Conservation (phyloP, 2,113 vertebrate species). For the Tragelaphus buxtoni region DNA sequence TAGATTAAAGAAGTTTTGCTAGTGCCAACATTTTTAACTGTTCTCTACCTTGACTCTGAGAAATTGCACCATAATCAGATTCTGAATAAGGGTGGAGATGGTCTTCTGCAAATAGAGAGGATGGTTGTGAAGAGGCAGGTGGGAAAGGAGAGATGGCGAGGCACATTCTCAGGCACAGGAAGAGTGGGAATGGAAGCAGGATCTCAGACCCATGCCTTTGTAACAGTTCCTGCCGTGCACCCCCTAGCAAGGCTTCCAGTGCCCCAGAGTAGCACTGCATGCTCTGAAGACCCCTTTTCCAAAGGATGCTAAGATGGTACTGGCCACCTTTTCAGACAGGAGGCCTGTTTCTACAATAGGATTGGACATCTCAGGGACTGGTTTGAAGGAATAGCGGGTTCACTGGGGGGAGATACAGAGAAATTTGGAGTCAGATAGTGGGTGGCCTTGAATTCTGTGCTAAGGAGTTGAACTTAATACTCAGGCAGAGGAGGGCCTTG, state of each 20-base stretch:
- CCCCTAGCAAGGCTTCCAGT: not conserved
- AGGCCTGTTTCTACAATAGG: not conserved
- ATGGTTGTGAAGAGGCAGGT: not conserved
- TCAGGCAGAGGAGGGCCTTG: not conserved
- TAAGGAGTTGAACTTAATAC: not conserved
- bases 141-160: not conserved
- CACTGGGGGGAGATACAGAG: not conserved
- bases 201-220: not conserved
- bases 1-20: not conserved
- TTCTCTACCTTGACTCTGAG: not conserved
- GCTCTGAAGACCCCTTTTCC: not conserved
- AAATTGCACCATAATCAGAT: not conserved
- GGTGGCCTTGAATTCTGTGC: not conserved
- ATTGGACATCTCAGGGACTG: not conserved
- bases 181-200: not conserved
- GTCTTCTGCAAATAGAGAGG: not conserved
- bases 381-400: not conserved
- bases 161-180: not conserved
- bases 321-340: not conserved
- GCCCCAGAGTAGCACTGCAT: not conserved
- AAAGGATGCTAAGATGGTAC: not conserved
- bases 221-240: not conserved
- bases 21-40: not conserved
- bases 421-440: not conserved
- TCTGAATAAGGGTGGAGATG: not conserved